Evolutionary conservation across 2,888 invertebrate genomes (phyloP).

Genomic region (Tiliacea aurago): DNA sequence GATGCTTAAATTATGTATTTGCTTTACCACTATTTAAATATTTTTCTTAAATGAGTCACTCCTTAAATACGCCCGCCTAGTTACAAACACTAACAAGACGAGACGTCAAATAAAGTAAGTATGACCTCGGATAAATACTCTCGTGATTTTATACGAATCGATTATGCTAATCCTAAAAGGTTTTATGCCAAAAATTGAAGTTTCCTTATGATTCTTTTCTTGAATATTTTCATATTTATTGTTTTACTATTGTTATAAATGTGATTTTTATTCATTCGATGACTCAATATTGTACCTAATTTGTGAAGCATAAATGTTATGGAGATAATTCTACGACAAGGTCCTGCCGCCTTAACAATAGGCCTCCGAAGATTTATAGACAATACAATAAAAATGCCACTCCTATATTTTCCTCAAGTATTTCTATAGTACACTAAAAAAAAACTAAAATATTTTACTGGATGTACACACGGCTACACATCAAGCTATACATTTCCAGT

Average conservation of each 20-base stretch:
- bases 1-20: neutral
- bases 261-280: conserved; percentile 39
- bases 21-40: conserved; percentile 27
- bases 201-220: conserved; percentile 39
- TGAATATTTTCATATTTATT: conserved; percentile 22
- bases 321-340: neutral
- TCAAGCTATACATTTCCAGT: too few relatives aligned
- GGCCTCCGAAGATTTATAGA: neutral
- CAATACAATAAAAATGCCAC: neutral
- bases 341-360: neutral
- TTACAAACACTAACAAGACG: conserved; percentile 38
- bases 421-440: neutral
- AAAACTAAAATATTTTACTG: neutral
- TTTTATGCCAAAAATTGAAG: conserved; percentile 44
- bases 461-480: too few relatives aligned
- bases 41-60: conserved; percentile 37
- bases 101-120: conserved; percentile 49
- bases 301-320: conserved; percentile 20
- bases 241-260: conserved; percentile 29
- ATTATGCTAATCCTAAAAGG: conserved; percentile 59
- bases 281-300: conserved; percentile 38
- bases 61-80: conserved; percentile 4
- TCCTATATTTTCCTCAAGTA: neutral
- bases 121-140: conserved; percentile 54
- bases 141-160: conserved; percentile 40